phyloP scores from a whole-genome alignment of 2,888 invertebrate species.

The Cantharis rustica region DNA sequence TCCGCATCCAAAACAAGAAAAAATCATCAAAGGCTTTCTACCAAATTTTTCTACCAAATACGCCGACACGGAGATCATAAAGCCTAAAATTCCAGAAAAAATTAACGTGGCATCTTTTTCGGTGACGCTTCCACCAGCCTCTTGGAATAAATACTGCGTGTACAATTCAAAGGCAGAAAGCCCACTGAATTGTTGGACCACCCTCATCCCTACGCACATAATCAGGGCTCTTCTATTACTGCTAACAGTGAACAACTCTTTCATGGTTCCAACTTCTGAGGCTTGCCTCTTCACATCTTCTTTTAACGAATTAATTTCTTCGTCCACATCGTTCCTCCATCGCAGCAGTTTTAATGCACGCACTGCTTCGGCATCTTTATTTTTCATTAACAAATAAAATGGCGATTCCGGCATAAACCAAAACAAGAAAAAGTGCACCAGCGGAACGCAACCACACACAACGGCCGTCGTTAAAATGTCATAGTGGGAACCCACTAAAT shows the following conservation, averaged over 20 bases:
- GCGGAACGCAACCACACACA: constrained; percentile 63
- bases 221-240: constrained; percentile 44
- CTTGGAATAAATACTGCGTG: constrained; percentile 45
- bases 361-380: constrained; percentile 38
- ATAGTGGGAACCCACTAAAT: constrained; percentile 63
- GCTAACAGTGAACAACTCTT: constrained; percentile 40
- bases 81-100: constrained; percentile 34
- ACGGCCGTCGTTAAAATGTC: constrained; percentile 59
- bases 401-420: constrained; percentile 65
- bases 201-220: constrained; percentile 36
- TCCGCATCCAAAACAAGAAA: constrained; percentile 39
- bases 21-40: constrained; percentile 40
- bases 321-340: constrained; percentile 39
- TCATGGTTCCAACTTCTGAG: constrained; percentile 41
- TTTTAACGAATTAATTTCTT: constrained; percentile 39
- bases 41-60: constrained; percentile 43
- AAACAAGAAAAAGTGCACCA: constrained; percentile 61
- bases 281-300: constrained; percentile 44
- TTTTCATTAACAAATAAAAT: constrained; percentile 42
- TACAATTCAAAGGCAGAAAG: constrained; percentile 42
- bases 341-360: constrained; percentile 39
- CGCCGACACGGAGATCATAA: constrained; percentile 30
- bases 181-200: constrained; percentile 45
- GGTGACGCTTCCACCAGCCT: constrained; percentile 46
- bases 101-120: constrained; percentile 44